These are phyloP conservation scores for Tragulus kanchil DNA, from an alignment of 2,113 vertebrate genomes.

Conservation along the genomic window DNA sequence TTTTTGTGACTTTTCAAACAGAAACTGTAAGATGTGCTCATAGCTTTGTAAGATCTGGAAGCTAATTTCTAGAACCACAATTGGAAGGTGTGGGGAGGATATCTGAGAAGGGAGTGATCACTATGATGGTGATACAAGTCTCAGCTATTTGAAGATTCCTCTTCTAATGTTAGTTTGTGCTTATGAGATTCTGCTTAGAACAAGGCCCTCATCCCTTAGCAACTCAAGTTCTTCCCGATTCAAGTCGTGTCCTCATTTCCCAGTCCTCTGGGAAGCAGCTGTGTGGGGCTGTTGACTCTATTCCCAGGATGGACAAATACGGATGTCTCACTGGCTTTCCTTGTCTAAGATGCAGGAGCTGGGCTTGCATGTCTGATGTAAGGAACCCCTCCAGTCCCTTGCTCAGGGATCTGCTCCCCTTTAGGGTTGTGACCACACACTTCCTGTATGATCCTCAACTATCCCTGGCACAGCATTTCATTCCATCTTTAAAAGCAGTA, in stretches of 20 bases:
- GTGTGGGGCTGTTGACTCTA: neutral
- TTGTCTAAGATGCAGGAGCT: neutral
- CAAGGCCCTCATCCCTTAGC: neutral
- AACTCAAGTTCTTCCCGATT: neutral
- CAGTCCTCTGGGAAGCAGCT: slow-evolving; percentile 2
- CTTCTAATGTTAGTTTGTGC: neutral
- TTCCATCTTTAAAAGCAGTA: neutral
- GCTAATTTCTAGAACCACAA: slow-evolving; percentile 8
- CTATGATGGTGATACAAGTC: neutral
- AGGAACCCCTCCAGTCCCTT: neutral
- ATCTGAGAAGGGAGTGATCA: neutral
- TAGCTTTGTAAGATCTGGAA: neutral
- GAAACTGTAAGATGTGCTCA: neutral
- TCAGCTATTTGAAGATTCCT: slow-evolving; percentile 36
- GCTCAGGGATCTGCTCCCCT: neutral
- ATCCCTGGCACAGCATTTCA: neutral
- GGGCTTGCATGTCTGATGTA: neutral
- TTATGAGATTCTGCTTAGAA: slow-evolving; percentile 4
- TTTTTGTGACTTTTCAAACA: neutral
- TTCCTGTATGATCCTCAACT: neutral
- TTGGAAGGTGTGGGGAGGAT: neutral
- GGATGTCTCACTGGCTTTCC: neutral
- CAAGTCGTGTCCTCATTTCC: neutral
- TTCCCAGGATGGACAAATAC: neutral
- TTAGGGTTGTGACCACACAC: too few relatives aligned